A percentile compares a stretch with the other conserved stretches of the same genome.
Evolutionary conservation across 2,888 invertebrate genomes (phyloP).

Genomic region (Ectobius pallidus): DNA sequence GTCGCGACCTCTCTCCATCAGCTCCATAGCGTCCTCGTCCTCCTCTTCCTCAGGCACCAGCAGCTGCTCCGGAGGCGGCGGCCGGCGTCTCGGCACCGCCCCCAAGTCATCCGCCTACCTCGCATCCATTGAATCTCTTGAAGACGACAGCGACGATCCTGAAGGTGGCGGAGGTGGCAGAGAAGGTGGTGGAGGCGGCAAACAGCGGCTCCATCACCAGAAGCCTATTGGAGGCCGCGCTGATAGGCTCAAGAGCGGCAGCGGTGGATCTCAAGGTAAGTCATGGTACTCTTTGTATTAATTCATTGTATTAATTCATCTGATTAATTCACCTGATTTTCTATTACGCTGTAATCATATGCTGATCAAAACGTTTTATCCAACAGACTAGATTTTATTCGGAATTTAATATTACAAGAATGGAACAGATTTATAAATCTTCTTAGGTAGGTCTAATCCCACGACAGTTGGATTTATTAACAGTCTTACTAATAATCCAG

Average conservation of each 20-base stretch:
- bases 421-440: no score
- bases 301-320: no score
- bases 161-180: slow-evolving; percentile 11
- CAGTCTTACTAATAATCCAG: no score
- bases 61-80: slow-evolving; percentile 66
- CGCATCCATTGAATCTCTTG: slow-evolving; percentile 87
- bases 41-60: slow-evolving; percentile 54
- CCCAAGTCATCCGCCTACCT: slow-evolving; percentile 69
- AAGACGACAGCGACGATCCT: slow-evolving; percentile 60
- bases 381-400: no score
- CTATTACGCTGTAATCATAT: no score
- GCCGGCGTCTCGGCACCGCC: slow-evolving; percentile 65
- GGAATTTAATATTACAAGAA: no score
- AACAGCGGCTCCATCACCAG: slow-evolving; percentile 1
- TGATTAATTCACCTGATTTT: no score
- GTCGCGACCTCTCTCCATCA: slow-evolving; percentile 71
- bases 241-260: slow-evolving; percentile 53
- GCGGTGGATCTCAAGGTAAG: slow-evolving; percentile 64
- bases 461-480: no score
- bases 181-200: slow-evolving; percentile 12
- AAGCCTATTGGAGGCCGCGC: slow-evolving; percentile 27
- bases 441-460: no score
- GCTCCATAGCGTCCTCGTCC: slow-evolving; percentile 73
- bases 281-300: no score
- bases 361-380: no score